Evolutionary conservation across 1,140 invertebrate species (phyloP), one percentile per base, ranked within the genome.

Genomic region (Drosophila arawakana): DNA sequence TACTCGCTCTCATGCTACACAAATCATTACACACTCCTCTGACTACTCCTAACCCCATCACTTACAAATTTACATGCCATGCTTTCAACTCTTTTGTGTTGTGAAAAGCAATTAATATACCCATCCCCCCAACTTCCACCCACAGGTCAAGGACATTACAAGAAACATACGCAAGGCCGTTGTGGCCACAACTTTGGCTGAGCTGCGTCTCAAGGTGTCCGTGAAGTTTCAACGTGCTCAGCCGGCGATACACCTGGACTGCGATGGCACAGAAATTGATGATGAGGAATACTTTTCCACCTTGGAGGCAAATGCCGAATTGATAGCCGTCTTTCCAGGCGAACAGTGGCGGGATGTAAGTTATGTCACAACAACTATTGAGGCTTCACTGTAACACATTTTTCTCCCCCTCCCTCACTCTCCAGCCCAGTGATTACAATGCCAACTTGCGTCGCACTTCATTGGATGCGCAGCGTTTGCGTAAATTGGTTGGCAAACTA

Each of bases 231-330:
- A 93, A 35, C 91, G 94, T 50, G 93, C 94, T 61, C 94, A 94
- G 63, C 93, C 96, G 11, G 96, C 95, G 62, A 95, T 97, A 49
- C 96, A 97, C 39, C 92, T 97, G 71, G 97, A 97, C 89, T 95
- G 94, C 74, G 97, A 97, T 93, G 97, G 96, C 21, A 97, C 97
- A 1, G 97, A 97, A 94, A 96, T 97, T 18, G 97, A 97, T 80
- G 96, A 97, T 84, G 96, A 97, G 91, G 96, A 97, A 91, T 97
- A 97, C 92, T 97, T 97, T 91, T 95, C 95, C 46, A 97, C 96
- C 6, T 92, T 97, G 73, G 96, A 97, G 82, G 95, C 94, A 60
- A 96, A 97, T 89, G 97, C 96, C 5, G 95, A 94, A 85, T 93
- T 97, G 67, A 97, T 97, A 96, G 94, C 97, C 15, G 93, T 97